Evolutionary conservation across 2,113 vertebrate species (phyloP).

Genomic region (Archilochus colubris): DNA sequence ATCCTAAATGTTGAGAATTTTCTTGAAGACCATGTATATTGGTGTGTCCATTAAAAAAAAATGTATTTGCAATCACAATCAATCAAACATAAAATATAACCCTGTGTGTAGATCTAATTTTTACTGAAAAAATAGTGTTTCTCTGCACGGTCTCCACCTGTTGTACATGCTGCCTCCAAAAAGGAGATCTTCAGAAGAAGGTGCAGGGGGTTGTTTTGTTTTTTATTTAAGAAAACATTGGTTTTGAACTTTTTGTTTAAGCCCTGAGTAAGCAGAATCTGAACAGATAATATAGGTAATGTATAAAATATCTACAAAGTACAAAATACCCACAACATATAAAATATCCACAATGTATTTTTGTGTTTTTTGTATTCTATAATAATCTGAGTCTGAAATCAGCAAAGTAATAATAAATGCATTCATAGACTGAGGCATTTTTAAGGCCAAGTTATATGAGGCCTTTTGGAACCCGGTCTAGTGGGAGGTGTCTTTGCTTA

Average conservation of each 20-base stretch:
- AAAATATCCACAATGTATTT: neutral
- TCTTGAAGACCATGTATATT: neutral
- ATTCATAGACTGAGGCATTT: neutral
- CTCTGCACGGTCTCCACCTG: neutral
- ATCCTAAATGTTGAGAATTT: neutral
- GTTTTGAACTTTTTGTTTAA: neutral
- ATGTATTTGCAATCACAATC: neutral
- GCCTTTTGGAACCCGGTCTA: too few relatives aligned
- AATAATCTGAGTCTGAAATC: neutral
- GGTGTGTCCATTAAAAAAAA: neutral
- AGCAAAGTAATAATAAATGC: neutral
- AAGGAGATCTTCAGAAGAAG: neutral
- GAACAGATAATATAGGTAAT: neutral
- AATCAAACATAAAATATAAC: neutral
- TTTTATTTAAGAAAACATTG: neutral
- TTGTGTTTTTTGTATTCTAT: neutral
- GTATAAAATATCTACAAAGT: too few relatives aligned
- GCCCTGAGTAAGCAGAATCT: neutral
- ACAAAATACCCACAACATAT: too few relatives aligned
- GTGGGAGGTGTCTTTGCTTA: too few relatives aligned
- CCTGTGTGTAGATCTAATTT: neutral
- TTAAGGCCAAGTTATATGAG: too few relatives aligned
- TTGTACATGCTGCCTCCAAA: neutral
- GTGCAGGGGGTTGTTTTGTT: neutral
- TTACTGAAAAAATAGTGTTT: neutral